Evolutionary conservation across 1,140 invertebrate species (phyloP).

Genomic region (Hycleus cichorii): DNA sequence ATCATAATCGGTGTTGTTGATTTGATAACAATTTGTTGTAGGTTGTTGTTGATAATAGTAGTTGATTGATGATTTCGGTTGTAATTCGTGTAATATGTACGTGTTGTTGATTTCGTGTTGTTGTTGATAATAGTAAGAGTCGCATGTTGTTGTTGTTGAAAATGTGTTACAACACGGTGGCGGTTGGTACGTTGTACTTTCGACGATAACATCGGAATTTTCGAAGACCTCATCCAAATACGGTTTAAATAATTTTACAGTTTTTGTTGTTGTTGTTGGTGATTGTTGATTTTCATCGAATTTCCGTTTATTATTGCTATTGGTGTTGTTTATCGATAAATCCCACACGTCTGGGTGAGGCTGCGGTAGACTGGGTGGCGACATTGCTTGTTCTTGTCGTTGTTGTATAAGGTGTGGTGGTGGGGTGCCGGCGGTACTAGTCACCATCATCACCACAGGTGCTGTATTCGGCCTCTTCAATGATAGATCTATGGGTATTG

Average conservation of each 20-base stretch:
- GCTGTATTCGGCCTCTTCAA: conserved; percentile 38
- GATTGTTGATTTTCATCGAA: conserved; percentile 20
- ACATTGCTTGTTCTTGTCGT: conserved; percentile 40
- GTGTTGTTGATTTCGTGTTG: conserved; percentile 31
- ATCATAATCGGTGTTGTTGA: not conserved
- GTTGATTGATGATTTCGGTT: conserved; percentile 21
- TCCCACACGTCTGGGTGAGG: conserved; percentile 44
- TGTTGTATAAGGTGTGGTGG: conserved; percentile 32
- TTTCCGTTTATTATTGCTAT: conserved; percentile 25
- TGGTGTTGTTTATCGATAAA: conserved; percentile 38
- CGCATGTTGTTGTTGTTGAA: conserved; percentile 1
- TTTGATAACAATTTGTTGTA: not conserved
- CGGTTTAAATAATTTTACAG: conserved; percentile 61
- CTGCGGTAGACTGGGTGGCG: conserved; percentile 43
- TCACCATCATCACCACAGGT: conserved; percentile 16
- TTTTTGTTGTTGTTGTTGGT: conserved; percentile 32
- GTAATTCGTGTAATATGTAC: conserved; percentile 34
- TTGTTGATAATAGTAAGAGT: conserved; percentile 18
- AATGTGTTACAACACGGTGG: conserved; percentile 2
- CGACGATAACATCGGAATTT: not conserved
- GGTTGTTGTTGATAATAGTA: conserved; percentile 17
- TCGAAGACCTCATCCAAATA: conserved; percentile 51
- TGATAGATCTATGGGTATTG: conserved; percentile 38
- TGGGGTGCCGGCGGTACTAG: conserved; percentile 35
- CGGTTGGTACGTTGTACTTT: not conserved